A percentile compares a stretch with the other conserved stretches of the same genome.
Conservation (phyloP, 2,888 invertebrate species). For the Hydraecia micacea region DNA sequence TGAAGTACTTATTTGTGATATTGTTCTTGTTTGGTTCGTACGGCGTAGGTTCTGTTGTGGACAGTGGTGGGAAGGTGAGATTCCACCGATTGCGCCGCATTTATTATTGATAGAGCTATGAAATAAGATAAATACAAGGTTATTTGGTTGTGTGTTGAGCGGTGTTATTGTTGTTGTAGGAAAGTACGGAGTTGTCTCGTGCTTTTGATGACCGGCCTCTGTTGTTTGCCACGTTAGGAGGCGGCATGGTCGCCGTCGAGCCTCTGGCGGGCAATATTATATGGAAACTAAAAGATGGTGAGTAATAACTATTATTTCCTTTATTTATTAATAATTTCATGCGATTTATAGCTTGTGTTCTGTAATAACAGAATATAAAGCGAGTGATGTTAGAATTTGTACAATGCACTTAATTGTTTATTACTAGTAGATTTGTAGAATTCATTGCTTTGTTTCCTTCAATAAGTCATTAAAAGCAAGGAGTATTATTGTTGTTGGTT, state of each 20-base stretch:
- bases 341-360: not conserved
- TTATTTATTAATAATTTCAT: not conserved
- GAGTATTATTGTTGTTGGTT: not conserved
- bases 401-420: not conserved
- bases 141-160: constrained; percentile 36
- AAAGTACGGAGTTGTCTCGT: constrained; percentile 92
- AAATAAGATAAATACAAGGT: constrained; percentile 51
- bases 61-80: constrained; percentile 82
- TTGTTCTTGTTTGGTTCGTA: constrained; percentile 80
- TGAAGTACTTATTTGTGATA: constrained; percentile 78
- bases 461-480: not conserved
- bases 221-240: constrained; percentile 98
- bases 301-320: constrained; percentile 15
- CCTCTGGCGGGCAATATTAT: constrained; percentile 95
- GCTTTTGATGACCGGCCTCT: constrained; percentile 93
- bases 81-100: constrained; percentile 71
- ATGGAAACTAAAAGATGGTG: constrained; percentile 97
- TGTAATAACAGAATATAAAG: not conserved
- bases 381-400: not conserved
- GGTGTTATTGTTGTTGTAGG: constrained; percentile 80
- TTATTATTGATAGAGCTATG: constrained; percentile 61
- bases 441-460: not conserved
- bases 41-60: constrained; percentile 78
- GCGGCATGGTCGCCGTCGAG: constrained; percentile 97
- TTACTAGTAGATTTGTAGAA: too few relatives aligned